phyloP scores from a whole-genome alignment of 1,140 invertebrate genomes.

The Parasteatoda tepidariorum region DNA sequence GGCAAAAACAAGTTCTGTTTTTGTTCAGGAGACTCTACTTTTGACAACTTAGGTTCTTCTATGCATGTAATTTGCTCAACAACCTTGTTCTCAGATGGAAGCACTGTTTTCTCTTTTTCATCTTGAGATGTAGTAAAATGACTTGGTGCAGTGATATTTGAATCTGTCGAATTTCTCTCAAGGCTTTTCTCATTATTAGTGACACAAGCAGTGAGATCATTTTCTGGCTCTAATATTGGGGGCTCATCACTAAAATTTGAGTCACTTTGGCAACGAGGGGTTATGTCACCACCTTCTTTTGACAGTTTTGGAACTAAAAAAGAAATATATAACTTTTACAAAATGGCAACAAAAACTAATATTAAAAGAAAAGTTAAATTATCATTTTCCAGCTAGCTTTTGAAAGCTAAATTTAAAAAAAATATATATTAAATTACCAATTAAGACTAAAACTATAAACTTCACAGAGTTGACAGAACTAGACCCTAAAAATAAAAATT shows the following conservation, averaged over 20 bases:
- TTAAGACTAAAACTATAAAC: neutral
- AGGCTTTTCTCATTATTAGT: neutral
- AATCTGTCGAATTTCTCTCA: neutral
- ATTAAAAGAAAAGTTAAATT: neutral
- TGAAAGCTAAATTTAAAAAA: neutral
- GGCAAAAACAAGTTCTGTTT: no score
- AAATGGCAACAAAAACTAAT: neutral
- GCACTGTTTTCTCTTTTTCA: neutral
- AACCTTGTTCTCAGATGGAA: no score
- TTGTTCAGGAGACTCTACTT: no score
- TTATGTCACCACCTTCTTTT: neutral
- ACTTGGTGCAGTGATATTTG: neutral
- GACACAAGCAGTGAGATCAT: neutral
- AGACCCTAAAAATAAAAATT: neutral
- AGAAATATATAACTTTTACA: neutral
- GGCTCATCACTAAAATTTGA: neutral
- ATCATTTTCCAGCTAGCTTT: neutral
- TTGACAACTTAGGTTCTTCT: no score
- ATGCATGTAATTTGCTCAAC: no score
- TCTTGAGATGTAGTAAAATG: neutral
- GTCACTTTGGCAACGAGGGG: neutral
- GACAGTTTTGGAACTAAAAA: conserved; percentile 6
- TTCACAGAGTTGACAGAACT: neutral
- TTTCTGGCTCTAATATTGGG: neutral
- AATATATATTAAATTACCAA: neutral